These are phyloP conservation scores for Rhamnusium bicolor DNA, from an alignment of 2,888 invertebrate species.

Conservation along the genomic window DNA sequence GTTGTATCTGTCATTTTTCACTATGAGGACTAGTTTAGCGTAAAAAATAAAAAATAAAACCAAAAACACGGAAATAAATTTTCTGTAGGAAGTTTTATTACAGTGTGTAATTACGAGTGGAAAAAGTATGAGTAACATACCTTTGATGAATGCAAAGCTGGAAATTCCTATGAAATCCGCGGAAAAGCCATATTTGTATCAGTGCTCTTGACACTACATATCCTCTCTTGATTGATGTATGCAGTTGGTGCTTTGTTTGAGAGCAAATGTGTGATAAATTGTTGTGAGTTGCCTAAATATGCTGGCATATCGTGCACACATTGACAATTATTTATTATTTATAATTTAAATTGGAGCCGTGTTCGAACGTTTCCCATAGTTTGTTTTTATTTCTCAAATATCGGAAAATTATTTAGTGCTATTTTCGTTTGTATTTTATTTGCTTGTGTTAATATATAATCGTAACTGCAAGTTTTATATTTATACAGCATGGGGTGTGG, in stretches of 20 bases:
- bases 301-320: constrained; percentile 12
- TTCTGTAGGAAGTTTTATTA: not conserved
- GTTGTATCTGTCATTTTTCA: no score
- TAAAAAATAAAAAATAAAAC: no score
- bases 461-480: no score
- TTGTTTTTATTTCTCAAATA: not conserved
- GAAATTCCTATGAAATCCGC: not conserved
- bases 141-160: not conserved
- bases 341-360: not conserved
- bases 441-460: no score
- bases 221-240: constrained; percentile 36
- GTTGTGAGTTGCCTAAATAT: constrained; percentile 35
- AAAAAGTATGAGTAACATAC: not conserved
- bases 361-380: not conserved
- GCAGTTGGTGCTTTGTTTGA: constrained; percentile 24
- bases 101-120: not conserved
- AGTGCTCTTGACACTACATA: constrained; percentile 1
- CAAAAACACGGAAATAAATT: not conserved
- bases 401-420: not conserved
- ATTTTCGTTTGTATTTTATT: not conserved
- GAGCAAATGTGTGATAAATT: constrained; percentile 29
- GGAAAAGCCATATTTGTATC: constrained; percentile 12
- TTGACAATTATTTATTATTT: constrained; percentile 12
- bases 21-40: no score
- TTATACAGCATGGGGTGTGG: no score